Conservation (phyloP, 2,797 vertebrate genomes). For the Allobates femoralis region DNA sequence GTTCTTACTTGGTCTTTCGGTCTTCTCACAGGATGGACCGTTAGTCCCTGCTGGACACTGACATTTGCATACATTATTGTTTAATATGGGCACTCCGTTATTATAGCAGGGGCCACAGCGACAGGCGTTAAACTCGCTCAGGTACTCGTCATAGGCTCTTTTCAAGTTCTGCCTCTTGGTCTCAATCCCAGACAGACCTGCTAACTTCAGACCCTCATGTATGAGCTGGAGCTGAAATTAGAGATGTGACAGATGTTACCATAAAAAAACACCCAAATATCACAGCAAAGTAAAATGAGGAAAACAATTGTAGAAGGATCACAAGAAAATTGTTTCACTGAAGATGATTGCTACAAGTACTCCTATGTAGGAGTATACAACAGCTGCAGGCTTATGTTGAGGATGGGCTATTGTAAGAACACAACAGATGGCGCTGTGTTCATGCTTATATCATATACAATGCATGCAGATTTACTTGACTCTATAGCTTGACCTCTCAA, state of each 20-base stretch:
- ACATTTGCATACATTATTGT: conserved; percentile 79
- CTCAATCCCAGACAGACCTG: conserved; percentile 72
- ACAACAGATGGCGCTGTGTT: too few relatives aligned
- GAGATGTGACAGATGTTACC: neutral
- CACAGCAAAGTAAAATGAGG: neutral
- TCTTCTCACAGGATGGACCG: conserved; percentile 75
- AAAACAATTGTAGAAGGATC: neutral
- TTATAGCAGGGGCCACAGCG: conserved; percentile 85
- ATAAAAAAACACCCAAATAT: neutral
- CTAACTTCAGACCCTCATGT: conserved; percentile 80
- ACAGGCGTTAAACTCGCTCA: conserved; percentile 84
- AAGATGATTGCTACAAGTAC: too few relatives aligned
- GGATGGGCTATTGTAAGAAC: too few relatives aligned
- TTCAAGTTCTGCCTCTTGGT: conserved; percentile 78
- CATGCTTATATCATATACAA: too few relatives aligned
- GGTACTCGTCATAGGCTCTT: conserved; percentile 80
- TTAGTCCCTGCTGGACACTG: conserved; percentile 74
- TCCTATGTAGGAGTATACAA: too few relatives aligned
- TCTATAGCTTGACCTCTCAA: too few relatives aligned
- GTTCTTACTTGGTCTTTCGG: conserved; percentile 21
- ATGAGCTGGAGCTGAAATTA: conserved; percentile 83
- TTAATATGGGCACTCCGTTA: conserved; percentile 80
- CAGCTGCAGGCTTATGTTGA: too few relatives aligned
- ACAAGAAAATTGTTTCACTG: neutral
- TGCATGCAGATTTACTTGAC: too few relatives aligned